These are phyloP conservation scores for Pseudomyrmex pallidus DNA, from an alignment of 1,140 invertebrate species.

Conservation along the genomic window DNA sequence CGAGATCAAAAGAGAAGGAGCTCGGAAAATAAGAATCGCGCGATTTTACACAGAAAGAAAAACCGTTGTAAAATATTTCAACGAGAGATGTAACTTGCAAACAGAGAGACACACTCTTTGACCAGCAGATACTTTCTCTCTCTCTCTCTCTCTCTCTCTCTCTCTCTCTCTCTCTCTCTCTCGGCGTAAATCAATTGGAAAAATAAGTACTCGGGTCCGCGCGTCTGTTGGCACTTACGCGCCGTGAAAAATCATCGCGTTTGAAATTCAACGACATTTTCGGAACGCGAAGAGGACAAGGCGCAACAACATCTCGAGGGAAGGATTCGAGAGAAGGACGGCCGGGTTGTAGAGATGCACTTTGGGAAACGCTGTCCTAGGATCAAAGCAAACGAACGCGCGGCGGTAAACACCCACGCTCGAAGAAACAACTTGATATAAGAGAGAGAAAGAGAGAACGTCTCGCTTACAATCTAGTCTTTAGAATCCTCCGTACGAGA, in stretches of 20 bases:
- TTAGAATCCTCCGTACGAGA: conserved; percentile 73
- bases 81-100: too few species aligned
- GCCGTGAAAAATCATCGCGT: neutral
- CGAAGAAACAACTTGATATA: conserved; percentile 78
- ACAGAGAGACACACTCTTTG: too few species aligned
- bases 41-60: too few species aligned
- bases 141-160: too few species aligned
- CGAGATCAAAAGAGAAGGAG: too few species aligned
- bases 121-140: too few species aligned
- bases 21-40: too few species aligned
- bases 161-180: too few species aligned
- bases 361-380: conserved; percentile 73
- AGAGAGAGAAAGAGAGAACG: conserved; percentile 63
- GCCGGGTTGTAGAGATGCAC: neutral
- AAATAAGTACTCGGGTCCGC: too few species aligned
- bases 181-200: too few species aligned
- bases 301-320: conserved; percentile 4
- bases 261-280: neutral
- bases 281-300: neutral
- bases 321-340: conserved; percentile 6
- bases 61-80: too few species aligned
- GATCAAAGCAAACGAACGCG: conserved; percentile 63
- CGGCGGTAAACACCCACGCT: conserved; percentile 72
- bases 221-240: too few species aligned
- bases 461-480: conserved; percentile 81